Conservation (phyloP, 1,140 invertebrate genomes). For the Psilanteris sp. region DNA sequence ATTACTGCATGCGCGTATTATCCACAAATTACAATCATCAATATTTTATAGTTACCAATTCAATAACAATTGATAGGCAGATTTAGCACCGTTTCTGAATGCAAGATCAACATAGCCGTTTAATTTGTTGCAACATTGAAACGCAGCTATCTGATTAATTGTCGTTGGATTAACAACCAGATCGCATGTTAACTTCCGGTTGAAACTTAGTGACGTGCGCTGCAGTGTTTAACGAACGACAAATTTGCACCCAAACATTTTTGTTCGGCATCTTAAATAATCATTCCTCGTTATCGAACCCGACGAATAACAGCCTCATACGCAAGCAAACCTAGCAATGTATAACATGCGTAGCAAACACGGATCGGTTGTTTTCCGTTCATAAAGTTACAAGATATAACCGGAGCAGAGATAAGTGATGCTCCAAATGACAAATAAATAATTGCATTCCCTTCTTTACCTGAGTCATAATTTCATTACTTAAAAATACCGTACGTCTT, state of each 20-base stretch:
- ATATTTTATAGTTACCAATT: too few relatives aligned
- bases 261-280: conserved; percentile 25
- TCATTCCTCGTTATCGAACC: conserved; percentile 25
- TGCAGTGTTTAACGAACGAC: too few relatives aligned
- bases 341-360: conserved; percentile 27
- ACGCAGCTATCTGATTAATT: too few relatives aligned
- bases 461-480: conserved; percentile 1
- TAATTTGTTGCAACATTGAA: too few relatives aligned
- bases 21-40: too few relatives aligned
- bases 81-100: too few relatives aligned
- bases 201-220: neutral
- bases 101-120: too few relatives aligned
- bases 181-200: neutral
- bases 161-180: too few relatives aligned
- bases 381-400: conserved; percentile 39
- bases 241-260: conserved; percentile 1
- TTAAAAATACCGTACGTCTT: neutral
- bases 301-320: conserved; percentile 28
- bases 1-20: too few relatives aligned
- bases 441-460: conserved; percentile 2
- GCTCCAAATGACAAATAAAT: conserved; percentile 29
- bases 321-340: conserved; percentile 33
- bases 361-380: conserved; percentile 38
- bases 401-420: conserved; percentile 39
- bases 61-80: too few relatives aligned